Evolutionary conservation across 2,113 vertebrate genomes (phyloP).

Genomic region (Pan troglodytes): NHGRI_mPanTro3-v2.1_pri NC_072404.2:137344501-137345000

Average conservation of each 20-base stretch:
- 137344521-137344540: too few species aligned
- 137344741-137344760: neutral
- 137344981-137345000: neutral
- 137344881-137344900: neutral
- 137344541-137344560: too few species aligned
- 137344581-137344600: neutral
- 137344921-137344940: too few species aligned
- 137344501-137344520: too few species aligned
- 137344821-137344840: neutral
- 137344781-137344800: neutral
- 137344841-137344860: neutral
- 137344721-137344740: neutral
- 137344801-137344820: neutral
- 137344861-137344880: constrained; percentile 24
- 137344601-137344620: neutral
- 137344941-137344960: neutral
- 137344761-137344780: neutral
- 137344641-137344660: neutral
- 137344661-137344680: neutral
- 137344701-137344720: neutral
- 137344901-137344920: neutral
- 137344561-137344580: too few species aligned
- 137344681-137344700: neutral
- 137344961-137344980: neutral
- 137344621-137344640: neutral